A percentile compares a stretch with the other conserved stretches of the same genome.
phyloP scores from a whole-genome alignment of 1,140 invertebrate genomes.

The Zaprionus kolodkinae region DNA sequence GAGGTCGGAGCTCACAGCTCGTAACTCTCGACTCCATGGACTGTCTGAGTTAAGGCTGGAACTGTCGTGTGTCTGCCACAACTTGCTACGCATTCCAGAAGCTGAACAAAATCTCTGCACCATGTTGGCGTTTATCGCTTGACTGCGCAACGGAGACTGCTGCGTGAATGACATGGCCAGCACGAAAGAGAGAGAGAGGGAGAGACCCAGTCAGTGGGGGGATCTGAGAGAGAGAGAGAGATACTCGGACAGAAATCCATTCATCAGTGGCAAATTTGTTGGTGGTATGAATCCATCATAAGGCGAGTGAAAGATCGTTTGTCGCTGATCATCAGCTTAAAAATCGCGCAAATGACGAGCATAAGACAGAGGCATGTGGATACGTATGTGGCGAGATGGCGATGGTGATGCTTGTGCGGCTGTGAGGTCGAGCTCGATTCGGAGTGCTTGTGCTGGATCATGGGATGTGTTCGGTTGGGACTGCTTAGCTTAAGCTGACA shows the following conservation, averaged over 20 bases:
- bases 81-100: conserved; percentile 84
- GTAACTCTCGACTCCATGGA: conserved; percentile 30
- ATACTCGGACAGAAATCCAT: conserved; percentile 74
- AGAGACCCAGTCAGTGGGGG: too few relatives aligned
- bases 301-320: conserved; percentile 83
- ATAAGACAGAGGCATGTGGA: conserved; percentile 70
- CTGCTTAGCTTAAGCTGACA: conserved; percentile 76
- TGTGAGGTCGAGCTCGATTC: conserved; percentile 25
- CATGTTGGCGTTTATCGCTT: conserved; percentile 71
- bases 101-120: conserved; percentile 83
- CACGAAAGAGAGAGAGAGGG: conserved; percentile 29
- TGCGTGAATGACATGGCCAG: conserved; percentile 52
- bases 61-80: conserved; percentile 54
- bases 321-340: conserved; percentile 84
- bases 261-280: conserved; percentile 84
- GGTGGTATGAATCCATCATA: conserved; percentile 84
- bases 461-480: conserved; percentile 32
- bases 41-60: conserved; percentile 45
- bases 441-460: conserved; percentile 22
- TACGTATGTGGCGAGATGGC: conserved; percentile 15
- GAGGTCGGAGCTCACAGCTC: neutral
- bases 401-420: neutral
- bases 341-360: conserved; percentile 83
- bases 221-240: conserved; percentile 6
- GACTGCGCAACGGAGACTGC: conserved; percentile 36